Evolutionary conservation across 2,797 vertebrate genomes (phyloP).

Genomic region (Anisognathus igniventris): DNA sequence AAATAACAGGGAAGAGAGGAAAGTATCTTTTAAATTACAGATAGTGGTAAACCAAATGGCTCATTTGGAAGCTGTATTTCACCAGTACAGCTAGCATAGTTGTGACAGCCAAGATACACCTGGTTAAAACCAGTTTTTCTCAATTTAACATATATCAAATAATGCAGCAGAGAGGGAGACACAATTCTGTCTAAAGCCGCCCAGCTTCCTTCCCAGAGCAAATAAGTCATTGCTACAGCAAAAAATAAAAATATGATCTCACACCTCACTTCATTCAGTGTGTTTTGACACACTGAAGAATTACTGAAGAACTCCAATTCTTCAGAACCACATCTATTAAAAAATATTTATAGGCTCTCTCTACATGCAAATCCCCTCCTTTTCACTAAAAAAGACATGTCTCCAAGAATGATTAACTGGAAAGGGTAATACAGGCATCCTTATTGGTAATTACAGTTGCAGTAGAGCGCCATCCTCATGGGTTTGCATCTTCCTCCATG

Average conservation of each 20-base stretch:
- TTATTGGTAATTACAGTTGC: background rate
- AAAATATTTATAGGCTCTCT: background rate
- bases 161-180: background rate
- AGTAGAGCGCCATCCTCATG: background rate
- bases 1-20: background rate
- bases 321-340: background rate
- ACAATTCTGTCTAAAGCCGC: background rate
- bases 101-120: background rate
- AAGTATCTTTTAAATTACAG: background rate
- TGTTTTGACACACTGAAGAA: constrained; percentile 55
- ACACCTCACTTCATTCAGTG: rapidly evolving
- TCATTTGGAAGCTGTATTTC: background rate
- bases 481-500: background rate
- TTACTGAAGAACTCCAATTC: constrained; percentile 3
- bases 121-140: background rate
- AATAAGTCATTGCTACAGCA: background rate
- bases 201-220: background rate
- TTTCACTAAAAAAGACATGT: background rate
- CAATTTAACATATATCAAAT: background rate
- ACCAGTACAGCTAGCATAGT: background rate
- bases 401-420: constrained; percentile 12
- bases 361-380: background rate
- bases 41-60: background rate
- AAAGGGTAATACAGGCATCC: background rate
- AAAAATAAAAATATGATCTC: background rate